Evolutionary conservation across 2,888 invertebrate genomes (phyloP), one percentile per base, ranked within the genome.

Genomic region (Drosophila trichaetosa): DNA sequence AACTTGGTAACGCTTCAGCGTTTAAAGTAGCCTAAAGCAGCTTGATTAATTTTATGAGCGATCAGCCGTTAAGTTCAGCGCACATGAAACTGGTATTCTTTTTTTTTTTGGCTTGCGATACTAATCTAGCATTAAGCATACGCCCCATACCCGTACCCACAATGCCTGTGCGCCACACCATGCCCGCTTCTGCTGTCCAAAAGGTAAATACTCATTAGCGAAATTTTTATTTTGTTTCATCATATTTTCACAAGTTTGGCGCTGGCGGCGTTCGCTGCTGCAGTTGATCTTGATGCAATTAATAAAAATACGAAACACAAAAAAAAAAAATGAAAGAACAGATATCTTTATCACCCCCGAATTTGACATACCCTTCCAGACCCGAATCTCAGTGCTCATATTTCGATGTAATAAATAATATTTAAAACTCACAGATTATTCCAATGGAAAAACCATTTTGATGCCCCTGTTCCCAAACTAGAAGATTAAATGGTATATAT

Each of bases 21-120:
- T 87, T 80, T 87, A 78, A 85, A 87, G 89, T 87, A 86, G 89
- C 91, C 89, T 89, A 85, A 90, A 91, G 90, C 89, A 91, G 91
- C 91, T 91, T 92, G 92, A 92, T 92, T 92, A 92, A 92, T 91
- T 91, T 91, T 92, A 91, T 92, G 92, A 91, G 92, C 92, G 92
- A 92, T 92, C 92, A 92, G 92, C 92, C 93, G 92, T 92, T 92
- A 92, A 92, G 86, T 92, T 92, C 86, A 77, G 87, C 88, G 88
- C 86, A 89, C 89, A 89, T 78, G 75, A 81, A 89, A 82, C 56
- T 56, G 18, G 54, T 24, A 36, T 38, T 54, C 54, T 18, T 24
- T 18, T 27, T 29, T 34, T 51, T 61, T n/a, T 38, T 33, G 0
- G 24, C 46, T 79, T 58, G 83, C 89, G 90, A 90, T 90, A 74